phyloP scores from a whole-genome alignment of 2,888 invertebrate genomes.

The Myopa tessellatipennis region DNA sequence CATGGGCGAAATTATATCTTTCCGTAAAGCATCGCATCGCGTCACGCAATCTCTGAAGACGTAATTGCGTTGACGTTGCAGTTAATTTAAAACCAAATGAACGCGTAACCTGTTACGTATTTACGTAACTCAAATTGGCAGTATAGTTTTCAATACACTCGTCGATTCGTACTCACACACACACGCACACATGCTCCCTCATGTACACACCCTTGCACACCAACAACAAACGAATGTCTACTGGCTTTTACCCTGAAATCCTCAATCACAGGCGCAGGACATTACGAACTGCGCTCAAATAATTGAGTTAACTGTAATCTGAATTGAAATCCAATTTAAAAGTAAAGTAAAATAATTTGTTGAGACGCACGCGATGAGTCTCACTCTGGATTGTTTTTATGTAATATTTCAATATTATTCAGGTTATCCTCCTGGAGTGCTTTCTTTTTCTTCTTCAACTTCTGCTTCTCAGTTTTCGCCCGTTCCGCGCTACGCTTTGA shows the following conservation, averaged over 20 bases:
- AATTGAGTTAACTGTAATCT: slow-evolving; percentile 45
- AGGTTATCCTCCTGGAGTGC: not conserved
- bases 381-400: not conserved
- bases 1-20: not conserved
- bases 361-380: slow-evolving; percentile 10
- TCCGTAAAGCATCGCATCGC: not conserved
- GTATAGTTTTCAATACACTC: slow-evolving; percentile 17
- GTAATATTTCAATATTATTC: not conserved
- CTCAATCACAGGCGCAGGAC: not conserved
- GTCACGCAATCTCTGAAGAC: slow-evolving; percentile 14
- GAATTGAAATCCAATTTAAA: slow-evolving; percentile 35
- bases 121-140: slow-evolving; percentile 20
- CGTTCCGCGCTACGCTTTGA: not conserved
- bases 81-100: slow-evolving; percentile 42
- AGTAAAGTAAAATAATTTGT: slow-evolving; percentile 33
- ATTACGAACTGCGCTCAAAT: slow-evolving; percentile 21
- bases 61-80: slow-evolving; percentile 43
- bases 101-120: slow-evolving; percentile 28
- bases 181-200: not conserved
- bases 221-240: too few relatives aligned
- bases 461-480: not conserved
- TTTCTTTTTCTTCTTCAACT: not conserved
- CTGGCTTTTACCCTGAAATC: not conserved
- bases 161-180: not conserved
- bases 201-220: not conserved